Percentiles rank a stretch among this genome's conserved stretches.
phyloP scores from a whole-genome alignment of 2,888 invertebrate genomes.

The Drosophila dives region DNA sequence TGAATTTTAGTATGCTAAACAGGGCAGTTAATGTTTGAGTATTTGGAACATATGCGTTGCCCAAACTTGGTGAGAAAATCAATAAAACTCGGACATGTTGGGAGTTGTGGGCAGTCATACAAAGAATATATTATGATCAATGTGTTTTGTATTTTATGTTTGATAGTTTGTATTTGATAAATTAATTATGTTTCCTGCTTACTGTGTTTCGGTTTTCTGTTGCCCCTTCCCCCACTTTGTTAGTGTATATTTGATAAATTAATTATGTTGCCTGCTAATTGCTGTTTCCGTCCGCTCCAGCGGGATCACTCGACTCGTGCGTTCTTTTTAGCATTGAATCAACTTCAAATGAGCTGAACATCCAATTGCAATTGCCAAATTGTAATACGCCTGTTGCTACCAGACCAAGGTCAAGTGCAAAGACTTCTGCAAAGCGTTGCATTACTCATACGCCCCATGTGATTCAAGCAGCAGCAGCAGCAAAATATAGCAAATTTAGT shows the following conservation, averaged over 20 bases:
- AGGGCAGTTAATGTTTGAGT: slow-evolving; percentile 29
- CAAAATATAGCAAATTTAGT: slow-evolving; percentile 17
- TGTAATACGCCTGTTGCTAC: slow-evolving; percentile 40
- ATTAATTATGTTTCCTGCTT: neutral
- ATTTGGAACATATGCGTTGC: slow-evolving; percentile 45
- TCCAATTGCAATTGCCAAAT: slow-evolving; percentile 11
- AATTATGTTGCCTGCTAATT: slow-evolving; percentile 56
- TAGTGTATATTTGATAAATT: slow-evolving; percentile 47
- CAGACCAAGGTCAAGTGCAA: slow-evolving; percentile 18
- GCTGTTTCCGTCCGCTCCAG: slow-evolving; percentile 43
- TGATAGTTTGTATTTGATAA: too few species aligned
- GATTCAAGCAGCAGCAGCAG: neutral
- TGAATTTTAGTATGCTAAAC: slow-evolving; percentile 17
- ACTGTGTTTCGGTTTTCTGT: neutral
- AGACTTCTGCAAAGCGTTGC: neutral
- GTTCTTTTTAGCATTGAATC: slow-evolving; percentile 25
- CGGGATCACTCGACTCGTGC: slow-evolving; percentile 7
- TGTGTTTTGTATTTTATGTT: too few species aligned
- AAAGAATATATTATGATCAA: neutral
- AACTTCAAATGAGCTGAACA: slow-evolving; percentile 35
- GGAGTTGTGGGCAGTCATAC: slow-evolving; percentile 2
- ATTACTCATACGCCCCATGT: slow-evolving; percentile 34
- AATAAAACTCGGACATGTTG: slow-evolving; percentile 30
- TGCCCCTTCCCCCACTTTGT: slow-evolving; percentile 18
- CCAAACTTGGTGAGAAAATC: slow-evolving; percentile 43